These are phyloP conservation scores for Anoplius nigerrimus DNA, from an alignment of 2,888 invertebrate species.

Conservation along the genomic window DNA sequence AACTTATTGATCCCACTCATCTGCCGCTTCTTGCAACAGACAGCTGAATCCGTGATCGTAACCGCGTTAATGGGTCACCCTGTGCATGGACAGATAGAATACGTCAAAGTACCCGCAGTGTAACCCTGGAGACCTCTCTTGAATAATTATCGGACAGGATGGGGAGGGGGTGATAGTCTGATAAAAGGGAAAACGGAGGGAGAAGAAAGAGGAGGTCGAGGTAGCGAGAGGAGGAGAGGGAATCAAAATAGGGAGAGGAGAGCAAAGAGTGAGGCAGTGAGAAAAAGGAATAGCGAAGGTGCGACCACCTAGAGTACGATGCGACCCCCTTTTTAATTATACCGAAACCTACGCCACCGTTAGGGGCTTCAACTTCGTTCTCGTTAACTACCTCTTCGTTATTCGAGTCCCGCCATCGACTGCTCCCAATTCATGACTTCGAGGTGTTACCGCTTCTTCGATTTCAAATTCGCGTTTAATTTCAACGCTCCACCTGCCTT, in stretches of 20 bases:
- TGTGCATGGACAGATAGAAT: not conserved
- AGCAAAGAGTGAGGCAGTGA: not conserved
- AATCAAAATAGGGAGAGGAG: not conserved
- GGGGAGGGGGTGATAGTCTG: not conserved
- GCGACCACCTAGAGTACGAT: conserved; percentile 5
- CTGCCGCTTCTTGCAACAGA: no score
- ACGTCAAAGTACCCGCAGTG: not conserved
- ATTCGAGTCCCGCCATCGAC: conserved; percentile 41
- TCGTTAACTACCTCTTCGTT: conserved; percentile 51
- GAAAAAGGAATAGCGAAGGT: conserved; percentile 12
- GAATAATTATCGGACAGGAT: conserved; percentile 2
- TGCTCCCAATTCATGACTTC: not conserved
- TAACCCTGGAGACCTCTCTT: not conserved
- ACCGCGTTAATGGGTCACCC: not conserved
- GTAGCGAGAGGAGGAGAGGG: conserved; percentile 13
- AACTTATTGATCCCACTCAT: no score
- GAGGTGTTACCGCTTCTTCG: not conserved
- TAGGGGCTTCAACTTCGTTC: conserved; percentile 8
- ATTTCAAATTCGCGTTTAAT: not conserved
- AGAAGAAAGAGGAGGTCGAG: conserved; percentile 4
- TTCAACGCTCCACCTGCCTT: not conserved
- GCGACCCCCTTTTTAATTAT: conserved; percentile 26
- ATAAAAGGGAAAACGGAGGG: no score
- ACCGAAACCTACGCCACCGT: conserved; percentile 8
- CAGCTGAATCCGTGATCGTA: no score